phyloP scores from a whole-genome alignment of 2,113 vertebrate genomes.

The Centropus unirufus region DNA sequence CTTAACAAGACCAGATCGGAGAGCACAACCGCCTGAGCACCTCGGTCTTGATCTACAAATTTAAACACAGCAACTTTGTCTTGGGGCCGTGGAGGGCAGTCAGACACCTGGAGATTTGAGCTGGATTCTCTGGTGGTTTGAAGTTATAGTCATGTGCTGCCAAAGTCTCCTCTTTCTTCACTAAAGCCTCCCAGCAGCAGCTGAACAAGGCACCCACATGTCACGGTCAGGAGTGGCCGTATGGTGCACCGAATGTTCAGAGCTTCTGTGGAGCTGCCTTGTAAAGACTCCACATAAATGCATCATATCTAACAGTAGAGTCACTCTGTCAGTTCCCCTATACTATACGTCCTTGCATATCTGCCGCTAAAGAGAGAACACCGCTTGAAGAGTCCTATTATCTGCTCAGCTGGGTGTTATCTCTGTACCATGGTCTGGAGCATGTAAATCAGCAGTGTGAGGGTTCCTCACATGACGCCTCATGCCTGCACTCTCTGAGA shows the following conservation, averaged over 20 bases:
- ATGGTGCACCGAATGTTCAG: neutral
- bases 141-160: neutral
- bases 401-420: neutral
- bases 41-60: neutral
- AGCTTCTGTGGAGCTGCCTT: neutral
- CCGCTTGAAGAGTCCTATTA: neutral
- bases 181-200: neutral
- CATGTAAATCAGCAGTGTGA: neutral
- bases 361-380: neutral
- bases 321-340: neutral
- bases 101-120: neutral
- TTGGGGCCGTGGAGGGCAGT: neutral
- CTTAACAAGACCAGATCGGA: neutral
- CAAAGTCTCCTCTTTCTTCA: neutral
- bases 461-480: neutral
- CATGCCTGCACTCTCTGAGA: neutral
- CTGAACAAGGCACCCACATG: neutral
- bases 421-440: neutral
- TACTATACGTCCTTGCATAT: neutral
- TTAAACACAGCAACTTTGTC: neutral
- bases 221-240: accelerated
- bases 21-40: neutral
- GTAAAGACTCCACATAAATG: neutral
- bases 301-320: neutral
- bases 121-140: neutral